These are phyloP conservation scores for Phalera bucephala DNA, from an alignment of 2,888 invertebrate species.

Conservation along the genomic window DNA sequence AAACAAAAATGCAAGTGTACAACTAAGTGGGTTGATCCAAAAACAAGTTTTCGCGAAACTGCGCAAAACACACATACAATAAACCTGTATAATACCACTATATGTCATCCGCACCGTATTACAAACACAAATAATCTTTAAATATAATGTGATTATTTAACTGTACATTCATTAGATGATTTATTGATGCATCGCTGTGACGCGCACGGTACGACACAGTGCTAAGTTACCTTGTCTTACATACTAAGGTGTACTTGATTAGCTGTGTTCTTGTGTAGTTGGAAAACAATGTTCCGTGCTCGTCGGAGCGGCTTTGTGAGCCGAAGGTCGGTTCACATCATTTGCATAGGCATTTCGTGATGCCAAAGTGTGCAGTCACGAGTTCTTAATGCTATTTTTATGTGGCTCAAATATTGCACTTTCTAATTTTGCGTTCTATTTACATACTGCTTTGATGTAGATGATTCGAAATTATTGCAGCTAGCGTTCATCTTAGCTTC, in stretches of 20 bases:
- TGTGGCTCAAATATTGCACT: conserved; percentile 29
- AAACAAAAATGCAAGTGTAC: neutral
- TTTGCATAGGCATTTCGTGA: conserved; percentile 56
- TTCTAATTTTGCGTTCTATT: conserved; percentile 25
- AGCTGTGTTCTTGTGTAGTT: conserved; percentile 18
- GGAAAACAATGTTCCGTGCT: conserved; percentile 21
- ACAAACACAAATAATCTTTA: conserved; percentile 52
- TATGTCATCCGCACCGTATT: conserved; percentile 42
- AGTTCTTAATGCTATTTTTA: conserved; percentile 50
- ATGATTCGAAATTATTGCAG: too few species aligned
- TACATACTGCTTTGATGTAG: conserved; percentile 7
- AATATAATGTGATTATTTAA: conserved; percentile 51
- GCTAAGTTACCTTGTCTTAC: conserved; percentile 7
- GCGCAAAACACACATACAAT: conserved; percentile 13
- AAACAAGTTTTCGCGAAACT: conserved; percentile 12
- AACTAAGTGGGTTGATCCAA: neutral
- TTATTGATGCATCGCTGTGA: conserved; percentile 27
- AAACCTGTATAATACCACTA: conserved; percentile 38
- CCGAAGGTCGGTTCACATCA: conserved; percentile 66
- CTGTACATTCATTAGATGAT: conserved; percentile 44
- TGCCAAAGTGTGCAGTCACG: conserved; percentile 56
- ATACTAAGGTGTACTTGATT: conserved; percentile 4
- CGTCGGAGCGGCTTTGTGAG: conserved; percentile 37
- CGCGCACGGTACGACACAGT: conserved; percentile 15
- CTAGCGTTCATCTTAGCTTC: too few species aligned